phyloP scores from a whole-genome alignment of 2,888 invertebrate species.

The Fragum fragum region DNA sequence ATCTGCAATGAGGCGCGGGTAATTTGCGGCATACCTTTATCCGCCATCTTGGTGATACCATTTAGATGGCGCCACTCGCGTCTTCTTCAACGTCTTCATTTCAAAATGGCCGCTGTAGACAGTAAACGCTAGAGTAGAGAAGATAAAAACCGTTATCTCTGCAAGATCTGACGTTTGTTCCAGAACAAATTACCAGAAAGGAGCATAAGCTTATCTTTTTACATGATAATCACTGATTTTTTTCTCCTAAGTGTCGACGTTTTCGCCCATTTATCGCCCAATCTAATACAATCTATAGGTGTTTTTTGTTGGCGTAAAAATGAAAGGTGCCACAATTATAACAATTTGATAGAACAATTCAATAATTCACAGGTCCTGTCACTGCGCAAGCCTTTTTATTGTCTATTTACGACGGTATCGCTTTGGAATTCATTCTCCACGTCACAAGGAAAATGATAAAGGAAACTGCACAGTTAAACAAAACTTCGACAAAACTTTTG shows the following conservation, averaged over 20 bases:
- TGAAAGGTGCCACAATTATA: slow-evolving; percentile 45
- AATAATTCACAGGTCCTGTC: slow-evolving; percentile 10
- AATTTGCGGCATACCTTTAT: slow-evolving; percentile 61
- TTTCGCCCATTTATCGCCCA: slow-evolving; percentile 58
- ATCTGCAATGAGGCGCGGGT: slow-evolving; percentile 49
- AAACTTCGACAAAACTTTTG: too few species aligned
- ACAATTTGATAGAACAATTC: slow-evolving; percentile 26
- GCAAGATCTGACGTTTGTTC: slow-evolving; percentile 59
- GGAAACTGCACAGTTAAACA: too few species aligned
- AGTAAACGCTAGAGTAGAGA: slow-evolving; percentile 59
- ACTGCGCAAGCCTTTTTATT: not conserved
- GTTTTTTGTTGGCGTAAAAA: slow-evolving; percentile 49
- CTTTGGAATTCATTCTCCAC: not conserved
- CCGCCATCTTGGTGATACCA: slow-evolving; percentile 42
- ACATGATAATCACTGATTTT: slow-evolving; percentile 62
- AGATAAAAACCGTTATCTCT: slow-evolving; percentile 59
- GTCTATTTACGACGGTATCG: not conserved
- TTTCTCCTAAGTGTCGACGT: slow-evolving; percentile 49
- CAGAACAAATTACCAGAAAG: slow-evolving; percentile 65
- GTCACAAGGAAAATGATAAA: too few species aligned
- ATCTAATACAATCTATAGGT: slow-evolving; percentile 43
- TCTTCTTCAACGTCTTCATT: slow-evolving; percentile 44
- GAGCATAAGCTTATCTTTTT: slow-evolving; percentile 59
- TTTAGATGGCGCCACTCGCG: slow-evolving; percentile 60
- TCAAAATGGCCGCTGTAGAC: slow-evolving; percentile 57